phyloP scores from a whole-genome alignment of 2,797 vertebrate species.

The Fringilla coelebs region DNA sequence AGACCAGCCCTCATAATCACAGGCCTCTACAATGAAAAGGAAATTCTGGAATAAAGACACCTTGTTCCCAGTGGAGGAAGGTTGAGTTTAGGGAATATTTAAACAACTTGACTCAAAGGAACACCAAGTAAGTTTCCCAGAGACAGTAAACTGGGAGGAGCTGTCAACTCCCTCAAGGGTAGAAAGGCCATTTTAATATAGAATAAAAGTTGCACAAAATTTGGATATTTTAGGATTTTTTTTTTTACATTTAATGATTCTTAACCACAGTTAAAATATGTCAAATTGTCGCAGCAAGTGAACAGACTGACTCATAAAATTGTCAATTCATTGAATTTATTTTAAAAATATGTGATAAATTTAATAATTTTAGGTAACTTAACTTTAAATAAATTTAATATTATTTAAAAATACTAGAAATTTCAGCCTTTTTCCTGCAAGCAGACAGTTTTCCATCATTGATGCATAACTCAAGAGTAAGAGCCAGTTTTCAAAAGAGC shows the following conservation, averaged over 20 bases:
- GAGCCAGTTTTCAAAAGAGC: neutral
- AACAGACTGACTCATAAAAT: neutral
- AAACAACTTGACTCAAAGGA: neutral
- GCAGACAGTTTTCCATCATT: neutral
- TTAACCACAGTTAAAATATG: neutral
- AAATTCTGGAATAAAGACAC: neutral
- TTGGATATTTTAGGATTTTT: neutral
- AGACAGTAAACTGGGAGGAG: neutral
- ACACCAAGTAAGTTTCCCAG: neutral
- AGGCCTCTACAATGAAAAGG: neutral
- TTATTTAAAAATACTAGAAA: neutral
- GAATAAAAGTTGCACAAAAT: neutral
- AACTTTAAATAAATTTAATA: neutral
- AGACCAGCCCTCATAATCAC: neutral
- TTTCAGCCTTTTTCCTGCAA: neutral
- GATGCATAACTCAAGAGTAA: neutral
- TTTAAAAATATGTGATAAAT: neutral
- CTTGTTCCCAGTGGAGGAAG: neutral
- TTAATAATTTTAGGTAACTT: neutral
- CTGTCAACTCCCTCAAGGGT: fast-evolving
- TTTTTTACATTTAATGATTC: neutral
- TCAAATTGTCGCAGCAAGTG: neutral
- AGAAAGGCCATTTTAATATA: neutral
- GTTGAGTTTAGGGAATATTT: neutral
- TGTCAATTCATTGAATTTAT: neutral